Evolutionary conservation across 1,140 invertebrate genomes (phyloP).

Genomic region (Scylla paramamosain): DNA sequence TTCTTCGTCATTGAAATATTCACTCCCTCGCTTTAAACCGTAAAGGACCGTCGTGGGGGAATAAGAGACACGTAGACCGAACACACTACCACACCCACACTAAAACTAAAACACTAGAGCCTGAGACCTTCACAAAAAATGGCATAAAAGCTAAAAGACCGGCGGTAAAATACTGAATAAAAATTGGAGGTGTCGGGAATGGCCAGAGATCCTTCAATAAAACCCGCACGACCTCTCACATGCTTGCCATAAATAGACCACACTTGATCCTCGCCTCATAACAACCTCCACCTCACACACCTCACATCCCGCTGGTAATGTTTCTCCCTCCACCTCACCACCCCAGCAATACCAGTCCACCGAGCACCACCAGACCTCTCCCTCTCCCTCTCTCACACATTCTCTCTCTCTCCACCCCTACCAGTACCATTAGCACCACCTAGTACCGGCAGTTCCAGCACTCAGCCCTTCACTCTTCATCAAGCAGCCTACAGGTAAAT

Average conservation of each 20-base stretch:
- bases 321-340: not conserved
- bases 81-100: not conserved
- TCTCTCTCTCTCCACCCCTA: not conserved
- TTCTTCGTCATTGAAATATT: not conserved
- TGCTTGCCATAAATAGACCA: not conserved
- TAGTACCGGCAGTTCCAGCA: not conserved
- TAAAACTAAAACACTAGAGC: not conserved
- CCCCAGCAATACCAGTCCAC: not conserved
- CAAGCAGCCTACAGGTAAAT: not conserved
- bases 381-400: not conserved
- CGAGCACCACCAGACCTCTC: not conserved
- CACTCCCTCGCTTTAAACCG: not conserved
- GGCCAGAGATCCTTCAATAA: not conserved
- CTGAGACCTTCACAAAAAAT: not conserved
- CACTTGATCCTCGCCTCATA: not conserved
- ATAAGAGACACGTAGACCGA: not conserved
- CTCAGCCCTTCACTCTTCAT: not conserved
- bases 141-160: not conserved
- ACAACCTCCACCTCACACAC: not conserved
- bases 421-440: not conserved
- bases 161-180: not conserved
- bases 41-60: not conserved
- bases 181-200: not conserved
- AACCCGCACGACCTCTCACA: not conserved
- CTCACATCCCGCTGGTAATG: not conserved